Evolutionary conservation across 1,140 invertebrate species (phyloP), one percentile per base, ranked within the genome.

Genomic region (Eriocheir sinensis): DNA sequence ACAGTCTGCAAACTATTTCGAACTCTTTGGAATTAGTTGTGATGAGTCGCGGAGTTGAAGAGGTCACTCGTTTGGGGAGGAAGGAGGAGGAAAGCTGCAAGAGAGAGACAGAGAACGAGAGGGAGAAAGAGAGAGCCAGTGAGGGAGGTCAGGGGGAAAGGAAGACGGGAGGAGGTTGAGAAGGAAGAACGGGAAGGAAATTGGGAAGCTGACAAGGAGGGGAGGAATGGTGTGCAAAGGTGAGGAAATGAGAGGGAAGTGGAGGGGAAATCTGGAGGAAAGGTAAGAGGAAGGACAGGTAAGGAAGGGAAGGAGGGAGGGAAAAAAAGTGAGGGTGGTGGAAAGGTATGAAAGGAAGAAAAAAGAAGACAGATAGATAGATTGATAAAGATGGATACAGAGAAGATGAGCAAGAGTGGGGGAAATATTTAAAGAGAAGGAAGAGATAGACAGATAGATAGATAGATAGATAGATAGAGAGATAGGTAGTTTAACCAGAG

Each of bases 21-120:
- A 72, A 72, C 60, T 72, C 60, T 72, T 72, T 72, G n/a, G 60
- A 72, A 72, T 72, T n/a, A 27, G 60, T 72, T 72, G 60, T 72
- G 60, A 72, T 72, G 60, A 72, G 60, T 72, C 60, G 60, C 6
- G 21, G 60, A 72, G 27, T n/a, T 72, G 12, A 6, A n/a, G 60
- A 72, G 60, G 60, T 72, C 60, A 21, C 9, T 72, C 60, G 27
- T 72, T 72, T 72, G 27, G 12, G 21, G 17, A 21, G 3, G 6
- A n/a, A 21, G 12, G 12, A n/a, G 21, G 12, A n/a, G 60, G 21
- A 4, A 72, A 4, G 60, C 27, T 48, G 15, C 60, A 72, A 53
- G 48, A 17, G 27, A 21, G 6, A n/a, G 60, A 72, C 4, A 0
- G 21, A 72, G 27, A n/a, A n/a, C 6, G 27, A n/a, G 60, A 72